phyloP scores from a whole-genome alignment of 2,888 invertebrate species.

The Apantesis nais region DNA sequence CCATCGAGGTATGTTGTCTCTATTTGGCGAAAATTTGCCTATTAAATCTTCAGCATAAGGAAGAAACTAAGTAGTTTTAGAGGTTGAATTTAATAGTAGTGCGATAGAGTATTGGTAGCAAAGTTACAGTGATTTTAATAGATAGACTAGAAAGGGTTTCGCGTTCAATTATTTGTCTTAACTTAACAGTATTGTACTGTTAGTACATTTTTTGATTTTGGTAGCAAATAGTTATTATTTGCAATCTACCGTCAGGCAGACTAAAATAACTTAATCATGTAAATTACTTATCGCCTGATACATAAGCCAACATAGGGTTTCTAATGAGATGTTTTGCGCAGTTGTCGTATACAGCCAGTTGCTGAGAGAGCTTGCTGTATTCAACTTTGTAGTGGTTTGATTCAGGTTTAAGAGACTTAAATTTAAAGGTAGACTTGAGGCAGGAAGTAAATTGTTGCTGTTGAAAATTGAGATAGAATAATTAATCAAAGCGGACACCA shows the following conservation, averaged over 20 bases:
- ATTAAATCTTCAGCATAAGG: not conserved
- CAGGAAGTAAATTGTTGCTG: not conserved
- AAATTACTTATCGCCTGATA: not conserved
- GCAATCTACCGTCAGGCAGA: not conserved
- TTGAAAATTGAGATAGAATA: not conserved
- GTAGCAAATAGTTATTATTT: too few relatives aligned
- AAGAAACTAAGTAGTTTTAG: not conserved
- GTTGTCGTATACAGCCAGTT: too few relatives aligned
- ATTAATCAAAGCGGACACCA: not conserved
- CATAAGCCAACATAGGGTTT: not conserved
- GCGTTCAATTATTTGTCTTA: not conserved
- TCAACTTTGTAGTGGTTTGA: too few relatives aligned
- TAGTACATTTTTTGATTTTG: too few relatives aligned
- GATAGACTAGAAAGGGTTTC: not conserved
- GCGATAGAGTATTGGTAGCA: too few relatives aligned
- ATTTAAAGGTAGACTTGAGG: not conserved
- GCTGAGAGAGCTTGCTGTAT: too few relatives aligned
- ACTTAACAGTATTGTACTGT: too few relatives aligned
- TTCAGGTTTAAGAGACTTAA: too few relatives aligned
- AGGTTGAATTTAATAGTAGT: too few relatives aligned
- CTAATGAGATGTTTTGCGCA: not conserved
- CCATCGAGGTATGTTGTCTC: conserved; percentile 29
- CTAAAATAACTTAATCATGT: not conserved
- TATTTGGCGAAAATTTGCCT: not conserved
- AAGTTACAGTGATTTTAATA: not conserved